phyloP scores from a whole-genome alignment of 1,140 invertebrate species.

The Macrobrachium nipponense region DNA sequence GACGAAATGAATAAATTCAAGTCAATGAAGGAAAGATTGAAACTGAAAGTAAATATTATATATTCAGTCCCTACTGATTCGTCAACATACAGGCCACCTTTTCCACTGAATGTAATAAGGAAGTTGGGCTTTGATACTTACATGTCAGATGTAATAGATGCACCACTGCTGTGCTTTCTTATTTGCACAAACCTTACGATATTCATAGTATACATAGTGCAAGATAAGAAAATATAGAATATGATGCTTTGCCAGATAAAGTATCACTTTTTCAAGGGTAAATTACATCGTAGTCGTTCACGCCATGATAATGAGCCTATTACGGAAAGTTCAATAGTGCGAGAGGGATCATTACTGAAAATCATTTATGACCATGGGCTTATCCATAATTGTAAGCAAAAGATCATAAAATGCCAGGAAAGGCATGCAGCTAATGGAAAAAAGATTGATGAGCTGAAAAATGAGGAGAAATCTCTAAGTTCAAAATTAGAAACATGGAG shows the following conservation, averaged over 20 bases:
- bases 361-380: no score
- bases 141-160: constrained; percentile 81
- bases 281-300: not conserved
- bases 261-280: constrained; percentile 51
- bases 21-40: constrained; percentile 75
- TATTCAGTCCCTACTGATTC: constrained; percentile 72
- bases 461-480: no score
- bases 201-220: constrained; percentile 85
- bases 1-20: constrained; percentile 79
- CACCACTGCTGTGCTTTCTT: constrained; percentile 82
- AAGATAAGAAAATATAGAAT: constrained; percentile 71
- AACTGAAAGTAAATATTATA: constrained; percentile 80
- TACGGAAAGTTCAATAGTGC: no score
- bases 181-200: constrained; percentile 79
- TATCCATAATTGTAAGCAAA: no score
- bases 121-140: constrained; percentile 82
- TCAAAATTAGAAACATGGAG: no score
- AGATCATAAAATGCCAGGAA: no score
- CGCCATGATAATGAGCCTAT: no score
- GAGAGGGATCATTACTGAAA: no score
- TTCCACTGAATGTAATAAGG: constrained; percentile 63
- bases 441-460: no score
- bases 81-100: constrained; percentile 26
- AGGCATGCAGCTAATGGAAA: no score
- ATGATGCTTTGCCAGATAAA: constrained; percentile 68